phyloP scores from a whole-genome alignment of 1,140 invertebrate genomes.

The Drosophila subpulchrella region DNA sequence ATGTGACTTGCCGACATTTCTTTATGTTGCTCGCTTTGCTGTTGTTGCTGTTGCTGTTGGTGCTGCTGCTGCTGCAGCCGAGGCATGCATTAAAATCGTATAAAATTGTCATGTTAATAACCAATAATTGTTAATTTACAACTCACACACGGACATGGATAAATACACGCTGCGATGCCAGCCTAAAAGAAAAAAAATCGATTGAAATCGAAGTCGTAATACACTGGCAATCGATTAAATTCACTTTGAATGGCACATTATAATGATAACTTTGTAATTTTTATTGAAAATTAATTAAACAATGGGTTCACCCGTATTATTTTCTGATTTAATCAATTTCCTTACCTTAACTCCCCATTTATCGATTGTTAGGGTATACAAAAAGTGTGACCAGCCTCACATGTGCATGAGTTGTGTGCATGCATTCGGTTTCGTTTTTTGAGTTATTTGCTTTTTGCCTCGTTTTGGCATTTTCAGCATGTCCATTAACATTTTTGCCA shows the following conservation, averaged over 20 bases:
- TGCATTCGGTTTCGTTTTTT: slow-evolving; percentile 31
- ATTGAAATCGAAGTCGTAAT: slow-evolving; percentile 18
- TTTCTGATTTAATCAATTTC: background rate
- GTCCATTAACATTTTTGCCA: slow-evolving; percentile 65
- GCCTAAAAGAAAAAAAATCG: slow-evolving; percentile 12
- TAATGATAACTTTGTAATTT: background rate
- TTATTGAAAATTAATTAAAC: background rate
- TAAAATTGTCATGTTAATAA: slow-evolving; percentile 84
- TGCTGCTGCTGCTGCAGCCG: slow-evolving; percentile 27
- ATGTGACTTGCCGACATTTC: slow-evolving; percentile 77
- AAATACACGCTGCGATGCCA: slow-evolving; percentile 16
- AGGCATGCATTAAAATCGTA: slow-evolving; percentile 80
- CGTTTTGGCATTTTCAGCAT: slow-evolving; percentile 68
- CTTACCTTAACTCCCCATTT: background rate
- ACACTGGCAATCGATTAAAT: background rate
- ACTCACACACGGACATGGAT: slow-evolving; percentile 54
- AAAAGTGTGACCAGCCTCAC: slow-evolving; percentile 15
- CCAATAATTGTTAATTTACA: slow-evolving; percentile 84
- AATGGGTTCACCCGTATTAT: background rate
- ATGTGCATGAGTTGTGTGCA: slow-evolving; percentile 1
- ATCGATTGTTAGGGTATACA: slow-evolving; percentile 8
- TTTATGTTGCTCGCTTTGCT: slow-evolving; percentile 33
- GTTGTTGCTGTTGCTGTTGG: background rate
- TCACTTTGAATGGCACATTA: background rate
- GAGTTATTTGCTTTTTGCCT: slow-evolving; percentile 69